Evolutionary conservation across 2,888 invertebrate genomes (phyloP).

Genomic region (Leptinotarsa peninsularis): DNA sequence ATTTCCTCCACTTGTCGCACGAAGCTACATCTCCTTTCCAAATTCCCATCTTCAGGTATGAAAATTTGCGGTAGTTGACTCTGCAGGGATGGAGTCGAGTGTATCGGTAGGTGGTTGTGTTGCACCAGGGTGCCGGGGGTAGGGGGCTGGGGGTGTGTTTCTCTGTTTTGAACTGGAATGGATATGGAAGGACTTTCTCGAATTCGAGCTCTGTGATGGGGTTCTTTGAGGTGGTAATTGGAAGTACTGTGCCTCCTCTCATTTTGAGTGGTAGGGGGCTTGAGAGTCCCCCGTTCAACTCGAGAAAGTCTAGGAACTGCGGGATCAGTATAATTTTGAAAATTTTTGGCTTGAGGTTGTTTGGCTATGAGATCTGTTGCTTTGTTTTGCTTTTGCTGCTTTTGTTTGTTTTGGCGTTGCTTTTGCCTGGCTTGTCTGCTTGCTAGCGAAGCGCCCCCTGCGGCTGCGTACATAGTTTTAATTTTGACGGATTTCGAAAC

Average conservation of each 20-base stretch:
- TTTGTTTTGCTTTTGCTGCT: conserved; percentile 68
- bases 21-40: conserved; percentile 68
- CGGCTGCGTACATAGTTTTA: conserved; percentile 84
- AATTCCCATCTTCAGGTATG: conserved; percentile 65
- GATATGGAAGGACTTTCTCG: conserved; percentile 67
- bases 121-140: conserved; percentile 59
- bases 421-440: conserved; percentile 80
- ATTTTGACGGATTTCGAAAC: conserved; percentile 45
- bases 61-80: conserved; percentile 70
- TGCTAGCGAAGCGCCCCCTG: conserved; percentile 88
- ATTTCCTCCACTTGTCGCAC: conserved; percentile 67
- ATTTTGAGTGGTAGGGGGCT: conserved; percentile 57
- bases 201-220: conserved; percentile 59
- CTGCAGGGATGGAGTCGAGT: conserved; percentile 64
- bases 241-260: conserved; percentile 64
- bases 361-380: conserved; percentile 63
- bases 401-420: conserved; percentile 68
- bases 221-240: conserved; percentile 59
- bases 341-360: conserved; percentile 67
- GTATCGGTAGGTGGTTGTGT: conserved; percentile 53
- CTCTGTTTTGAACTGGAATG: conserved; percentile 63
- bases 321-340: conserved; percentile 69
- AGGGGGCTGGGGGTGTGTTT: conserved; percentile 59
- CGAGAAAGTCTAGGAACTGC: conserved; percentile 69
- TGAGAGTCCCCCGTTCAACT: conserved; percentile 65